These are phyloP conservation scores for Cyrtorhinus lividipennis DNA, from an alignment of 1,140 invertebrate species.

Conservation along the genomic window DNA sequence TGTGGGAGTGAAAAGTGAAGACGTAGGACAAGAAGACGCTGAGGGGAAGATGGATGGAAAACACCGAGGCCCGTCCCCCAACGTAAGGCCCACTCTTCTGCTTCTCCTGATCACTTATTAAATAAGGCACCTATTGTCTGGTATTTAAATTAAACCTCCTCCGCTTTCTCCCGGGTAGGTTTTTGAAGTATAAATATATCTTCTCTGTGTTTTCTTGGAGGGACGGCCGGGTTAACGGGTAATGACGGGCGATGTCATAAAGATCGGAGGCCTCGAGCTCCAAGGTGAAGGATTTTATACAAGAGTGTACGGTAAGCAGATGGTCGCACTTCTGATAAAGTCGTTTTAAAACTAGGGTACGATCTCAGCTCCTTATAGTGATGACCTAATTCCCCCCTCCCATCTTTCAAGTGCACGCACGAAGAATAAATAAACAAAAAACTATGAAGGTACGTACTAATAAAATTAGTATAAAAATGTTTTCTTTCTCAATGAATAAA, in stretches of 20 bases:
- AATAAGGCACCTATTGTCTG: not conserved
- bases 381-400: too few species aligned
- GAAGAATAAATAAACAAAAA: too few species aligned
- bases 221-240: constrained; percentile 1
- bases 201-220: not conserved
- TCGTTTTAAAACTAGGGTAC: too few species aligned
- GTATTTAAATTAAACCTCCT: not conserved
- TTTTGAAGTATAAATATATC: not conserved
- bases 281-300: not conserved
- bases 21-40: not conserved
- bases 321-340: not conserved
- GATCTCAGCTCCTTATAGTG: too few species aligned
- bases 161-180: not conserved
- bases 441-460: too few species aligned
- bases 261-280: not conserved
- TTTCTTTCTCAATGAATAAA: too few species aligned
- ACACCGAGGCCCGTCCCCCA: not conserved
- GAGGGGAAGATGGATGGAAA: not conserved
- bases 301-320: not conserved
- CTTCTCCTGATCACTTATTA: not conserved
- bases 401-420: too few species aligned
- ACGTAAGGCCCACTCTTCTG: not conserved
- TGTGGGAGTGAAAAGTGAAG: not conserved
- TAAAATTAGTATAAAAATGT: too few species aligned
- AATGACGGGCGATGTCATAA: constrained; percentile 5